Percentiles rank a stretch among this genome's conserved stretches.
Evolutionary conservation across 2,113 vertebrate genomes (phyloP).

Genomic region (Chrysochloris asiatica): DNA sequence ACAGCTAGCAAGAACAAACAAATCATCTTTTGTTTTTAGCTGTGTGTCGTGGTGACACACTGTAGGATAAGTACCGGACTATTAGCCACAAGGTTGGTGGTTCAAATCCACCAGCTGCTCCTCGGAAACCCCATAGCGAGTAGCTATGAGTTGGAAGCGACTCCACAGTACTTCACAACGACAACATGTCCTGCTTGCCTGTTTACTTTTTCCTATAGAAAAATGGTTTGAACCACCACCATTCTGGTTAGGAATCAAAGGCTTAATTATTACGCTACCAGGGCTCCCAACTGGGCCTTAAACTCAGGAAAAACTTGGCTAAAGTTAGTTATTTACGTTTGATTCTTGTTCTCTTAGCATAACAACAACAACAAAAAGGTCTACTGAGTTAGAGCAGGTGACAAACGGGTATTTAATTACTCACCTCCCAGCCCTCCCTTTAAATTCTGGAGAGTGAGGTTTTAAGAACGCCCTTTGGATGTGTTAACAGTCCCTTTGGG

Average conservation of each 20-base stretch:
- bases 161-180: no score
- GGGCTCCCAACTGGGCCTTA: background rate
- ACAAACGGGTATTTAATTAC: constrained; percentile 13
- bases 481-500: background rate
- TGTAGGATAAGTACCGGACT: no score
- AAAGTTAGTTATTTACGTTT: background rate
- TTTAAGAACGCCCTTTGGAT: background rate
- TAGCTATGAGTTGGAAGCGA: no score
- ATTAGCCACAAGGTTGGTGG: no score
- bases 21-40: no score
- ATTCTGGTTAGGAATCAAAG: background rate
- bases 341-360: background rate
- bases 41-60: no score
- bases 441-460: no score
- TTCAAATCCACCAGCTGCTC: no score
- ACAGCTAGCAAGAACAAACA: background rate
- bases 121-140: no score
- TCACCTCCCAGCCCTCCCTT: no score
- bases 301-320: background rate
- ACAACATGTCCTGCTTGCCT: no score
- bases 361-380: background rate
- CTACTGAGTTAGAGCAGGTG: constrained; percentile 20
- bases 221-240: background rate
- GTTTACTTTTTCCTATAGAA: no score
- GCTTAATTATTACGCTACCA: background rate